These are phyloP conservation scores for Nestor notabilis DNA, from an alignment of 2,113 vertebrate genomes.

Conservation along the genomic window DNA sequence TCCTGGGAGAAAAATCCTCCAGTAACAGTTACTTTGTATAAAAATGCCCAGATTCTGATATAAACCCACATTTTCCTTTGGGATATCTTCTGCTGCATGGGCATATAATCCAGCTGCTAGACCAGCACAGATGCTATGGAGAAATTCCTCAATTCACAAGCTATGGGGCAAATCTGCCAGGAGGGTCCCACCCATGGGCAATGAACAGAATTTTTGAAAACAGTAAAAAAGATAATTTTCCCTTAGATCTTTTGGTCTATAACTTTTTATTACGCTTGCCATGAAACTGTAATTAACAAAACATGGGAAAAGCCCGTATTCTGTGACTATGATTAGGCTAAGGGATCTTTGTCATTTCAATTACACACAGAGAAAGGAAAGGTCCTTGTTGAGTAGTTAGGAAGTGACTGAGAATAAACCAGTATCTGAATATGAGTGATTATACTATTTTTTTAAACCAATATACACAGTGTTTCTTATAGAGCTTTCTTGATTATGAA, in stretches of 20 bases:
- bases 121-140: background rate
- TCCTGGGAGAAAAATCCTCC: background rate
- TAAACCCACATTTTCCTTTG: background rate
- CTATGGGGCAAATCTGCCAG: background rate
- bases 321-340: background rate
- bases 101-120: background rate
- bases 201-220: background rate
- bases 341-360: background rate
- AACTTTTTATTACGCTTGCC: background rate
- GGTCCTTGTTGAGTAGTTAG: background rate
- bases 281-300: background rate
- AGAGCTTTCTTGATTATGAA: background rate
- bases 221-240: background rate
- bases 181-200: background rate
- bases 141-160: background rate
- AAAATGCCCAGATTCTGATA: background rate
- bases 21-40: background rate
- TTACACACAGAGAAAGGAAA: background rate
- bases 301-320: background rate
- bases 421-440: background rate
- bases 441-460: background rate
- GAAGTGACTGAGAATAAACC: background rate
- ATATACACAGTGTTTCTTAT: background rate
- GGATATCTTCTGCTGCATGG: background rate
- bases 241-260: background rate